Evolutionary conservation across 2,797 vertebrate genomes (phyloP).

Genomic region (Chaetophractus vellerosus): DNA sequence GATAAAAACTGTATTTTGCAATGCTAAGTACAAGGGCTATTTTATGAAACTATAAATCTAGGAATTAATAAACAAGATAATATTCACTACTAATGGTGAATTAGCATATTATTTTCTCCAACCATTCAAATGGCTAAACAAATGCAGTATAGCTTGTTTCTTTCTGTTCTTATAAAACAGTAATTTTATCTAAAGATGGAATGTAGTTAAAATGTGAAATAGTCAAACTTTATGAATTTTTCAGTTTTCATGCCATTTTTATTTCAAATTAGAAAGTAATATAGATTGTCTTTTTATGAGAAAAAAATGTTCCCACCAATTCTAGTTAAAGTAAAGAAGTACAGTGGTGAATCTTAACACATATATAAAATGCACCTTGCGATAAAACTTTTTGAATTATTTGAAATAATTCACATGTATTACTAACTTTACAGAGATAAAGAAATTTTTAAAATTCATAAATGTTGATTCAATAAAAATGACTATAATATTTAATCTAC

Average conservation of each 20-base stretch:
- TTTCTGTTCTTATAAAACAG: not conserved
- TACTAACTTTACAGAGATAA: conserved; percentile 32
- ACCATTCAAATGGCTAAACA: conserved; percentile 63
- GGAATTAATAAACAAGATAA: conserved; percentile 73
- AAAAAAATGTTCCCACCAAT: not conserved
- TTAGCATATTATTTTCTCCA: conserved; percentile 51
- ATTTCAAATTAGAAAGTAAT: conserved; percentile 19
- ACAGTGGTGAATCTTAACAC: not conserved
- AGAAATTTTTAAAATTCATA: not conserved
- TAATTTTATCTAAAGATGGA: conserved; percentile 2
- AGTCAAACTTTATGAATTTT: not conserved
- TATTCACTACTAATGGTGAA: conserved; percentile 65
- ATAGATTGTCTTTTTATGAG: not conserved
- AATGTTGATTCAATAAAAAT: accelerated
- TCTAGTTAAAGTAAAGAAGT: not conserved
- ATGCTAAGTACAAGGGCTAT: not conserved
- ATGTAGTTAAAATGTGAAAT: not conserved
- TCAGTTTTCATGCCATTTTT: not conserved
- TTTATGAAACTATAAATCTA: not conserved
- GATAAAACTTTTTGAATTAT: not conserved
- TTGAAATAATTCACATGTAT: not conserved
- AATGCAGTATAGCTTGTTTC: conserved; percentile 28
- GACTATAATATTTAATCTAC: not conserved
- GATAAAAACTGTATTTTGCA: conserved; percentile 24
- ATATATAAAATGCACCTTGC: not conserved